phyloP scores from a whole-genome alignment of 2,797 vertebrate genomes.

The Glossophaga mutica region DNA sequence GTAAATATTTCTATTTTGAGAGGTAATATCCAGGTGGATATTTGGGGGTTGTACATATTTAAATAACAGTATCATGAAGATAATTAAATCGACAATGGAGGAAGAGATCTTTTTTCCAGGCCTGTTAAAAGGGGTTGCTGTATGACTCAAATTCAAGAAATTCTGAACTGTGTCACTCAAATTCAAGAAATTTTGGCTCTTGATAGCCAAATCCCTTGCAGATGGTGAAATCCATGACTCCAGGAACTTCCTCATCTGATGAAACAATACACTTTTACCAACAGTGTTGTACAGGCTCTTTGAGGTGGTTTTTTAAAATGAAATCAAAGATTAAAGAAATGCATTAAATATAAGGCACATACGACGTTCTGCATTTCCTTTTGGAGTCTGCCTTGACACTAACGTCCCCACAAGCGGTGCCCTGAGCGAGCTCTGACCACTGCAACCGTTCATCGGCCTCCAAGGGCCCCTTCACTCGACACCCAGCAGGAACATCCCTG shows the following conservation, averaged over 20 bases:
- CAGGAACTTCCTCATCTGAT: background rate
- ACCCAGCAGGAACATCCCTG: background rate
- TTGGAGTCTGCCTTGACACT: background rate
- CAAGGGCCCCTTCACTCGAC: conserved; percentile 52
- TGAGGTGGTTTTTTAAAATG: background rate
- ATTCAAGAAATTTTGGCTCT: background rate
- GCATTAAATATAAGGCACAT: background rate
- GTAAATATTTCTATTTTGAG: background rate
- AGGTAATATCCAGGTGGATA: background rate
- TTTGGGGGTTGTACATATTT: background rate
- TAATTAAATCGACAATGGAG: background rate
- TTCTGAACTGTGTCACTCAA: background rate
- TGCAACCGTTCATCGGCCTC: background rate
- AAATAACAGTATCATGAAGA: background rate
- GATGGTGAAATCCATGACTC: background rate
- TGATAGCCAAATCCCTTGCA: background rate
- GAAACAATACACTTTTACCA: background rate
- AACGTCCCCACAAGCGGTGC: background rate
- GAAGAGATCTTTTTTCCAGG: background rate
- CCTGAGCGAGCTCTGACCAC: background rate
- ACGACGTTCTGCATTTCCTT: background rate
- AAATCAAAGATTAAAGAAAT: background rate
- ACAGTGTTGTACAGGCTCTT: background rate
- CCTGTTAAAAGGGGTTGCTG: background rate
- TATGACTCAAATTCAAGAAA: background rate